phyloP scores from a whole-genome alignment of 1,140 invertebrate genomes.

The Melipona quadrifasciata region DNA sequence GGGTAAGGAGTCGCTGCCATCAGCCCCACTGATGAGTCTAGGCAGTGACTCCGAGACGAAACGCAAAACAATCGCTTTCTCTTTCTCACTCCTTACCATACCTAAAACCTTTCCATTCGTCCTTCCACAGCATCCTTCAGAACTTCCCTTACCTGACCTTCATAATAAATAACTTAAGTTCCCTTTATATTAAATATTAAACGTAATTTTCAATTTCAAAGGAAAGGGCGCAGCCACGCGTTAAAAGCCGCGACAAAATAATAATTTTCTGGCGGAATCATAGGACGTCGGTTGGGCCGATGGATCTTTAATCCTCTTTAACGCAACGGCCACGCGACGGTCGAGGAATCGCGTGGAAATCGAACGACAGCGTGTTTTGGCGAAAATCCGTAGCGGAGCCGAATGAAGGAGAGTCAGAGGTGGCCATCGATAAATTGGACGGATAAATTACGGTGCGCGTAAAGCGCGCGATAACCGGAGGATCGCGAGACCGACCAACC shows the following conservation, averaged over 20 bases:
- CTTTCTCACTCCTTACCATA: too few species aligned
- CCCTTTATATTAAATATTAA: too few species aligned
- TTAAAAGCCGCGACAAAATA: background rate
- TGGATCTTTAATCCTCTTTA: conserved; percentile 41
- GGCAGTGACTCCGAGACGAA: too few species aligned
- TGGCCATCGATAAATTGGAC: conserved; percentile 14
- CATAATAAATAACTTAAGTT: too few species aligned
- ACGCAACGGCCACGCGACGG: background rate
- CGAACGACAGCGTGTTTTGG: background rate
- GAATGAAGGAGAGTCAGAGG: background rate
- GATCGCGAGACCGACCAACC: background rate
- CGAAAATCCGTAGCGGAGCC: background rate
- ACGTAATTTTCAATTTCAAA: background rate
- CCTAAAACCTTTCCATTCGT: too few species aligned
- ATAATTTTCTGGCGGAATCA: conserved; percentile 1
- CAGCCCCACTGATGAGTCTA: too few species aligned
- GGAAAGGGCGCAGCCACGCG: background rate
- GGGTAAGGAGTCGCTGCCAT: too few species aligned
- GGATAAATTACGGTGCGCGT: conserved; percentile 14
- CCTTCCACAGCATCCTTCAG: too few species aligned
- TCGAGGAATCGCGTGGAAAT: conserved; percentile 18
- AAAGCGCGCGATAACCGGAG: conserved; percentile 11
- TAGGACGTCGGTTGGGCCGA: conserved; percentile 2
- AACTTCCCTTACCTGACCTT: too few species aligned
- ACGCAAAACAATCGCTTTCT: too few species aligned